phyloP scores from a whole-genome alignment of 2,113 vertebrate species.

The Lagopus muta region DNA sequence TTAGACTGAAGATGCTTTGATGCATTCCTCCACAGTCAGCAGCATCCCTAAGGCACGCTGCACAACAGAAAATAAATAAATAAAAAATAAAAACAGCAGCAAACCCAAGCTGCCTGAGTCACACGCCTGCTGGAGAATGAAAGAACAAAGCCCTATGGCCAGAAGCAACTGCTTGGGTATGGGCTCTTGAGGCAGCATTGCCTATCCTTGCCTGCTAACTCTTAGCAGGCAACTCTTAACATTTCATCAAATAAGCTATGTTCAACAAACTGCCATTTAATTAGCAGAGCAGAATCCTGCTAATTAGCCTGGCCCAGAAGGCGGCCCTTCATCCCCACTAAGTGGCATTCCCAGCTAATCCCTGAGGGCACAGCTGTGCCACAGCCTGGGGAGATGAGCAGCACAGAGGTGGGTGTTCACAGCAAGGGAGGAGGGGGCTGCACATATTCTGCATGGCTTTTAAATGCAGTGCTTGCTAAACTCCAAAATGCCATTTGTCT shows the following conservation, averaged over 20 bases:
- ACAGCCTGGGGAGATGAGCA: not conserved
- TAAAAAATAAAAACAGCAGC: not conserved
- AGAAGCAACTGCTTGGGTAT: not conserved
- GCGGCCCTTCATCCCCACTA: slow-evolving; percentile 28
- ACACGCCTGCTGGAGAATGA: not conserved
- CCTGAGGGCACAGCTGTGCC: not conserved
- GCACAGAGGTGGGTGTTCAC: rapidly evolving
- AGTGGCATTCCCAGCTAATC: slow-evolving; percentile 50
- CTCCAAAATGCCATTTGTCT: not conserved
- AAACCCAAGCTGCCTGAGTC: not conserved
- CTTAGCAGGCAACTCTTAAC: not conserved
- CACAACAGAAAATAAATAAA: not conserved
- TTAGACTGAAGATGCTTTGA: not conserved
- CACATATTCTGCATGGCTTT: not conserved
- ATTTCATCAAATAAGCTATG: slow-evolving; percentile 47
- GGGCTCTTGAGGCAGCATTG: not conserved
- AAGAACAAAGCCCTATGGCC: not conserved
- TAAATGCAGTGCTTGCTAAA: not conserved
- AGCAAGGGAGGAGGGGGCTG: not conserved
- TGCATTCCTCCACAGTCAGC: rapidly evolving
- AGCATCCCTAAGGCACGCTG: not conserved
- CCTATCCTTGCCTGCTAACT: slow-evolving; percentile 19
- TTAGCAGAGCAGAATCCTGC: slow-evolving; percentile 43
- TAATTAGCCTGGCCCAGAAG: slow-evolving; percentile 62
- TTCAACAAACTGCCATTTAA: slow-evolving; percentile 55